These are phyloP conservation scores for Intellagama lesueurii DNA, from an alignment of 2,797 vertebrate species.

Conservation along the genomic window DNA sequence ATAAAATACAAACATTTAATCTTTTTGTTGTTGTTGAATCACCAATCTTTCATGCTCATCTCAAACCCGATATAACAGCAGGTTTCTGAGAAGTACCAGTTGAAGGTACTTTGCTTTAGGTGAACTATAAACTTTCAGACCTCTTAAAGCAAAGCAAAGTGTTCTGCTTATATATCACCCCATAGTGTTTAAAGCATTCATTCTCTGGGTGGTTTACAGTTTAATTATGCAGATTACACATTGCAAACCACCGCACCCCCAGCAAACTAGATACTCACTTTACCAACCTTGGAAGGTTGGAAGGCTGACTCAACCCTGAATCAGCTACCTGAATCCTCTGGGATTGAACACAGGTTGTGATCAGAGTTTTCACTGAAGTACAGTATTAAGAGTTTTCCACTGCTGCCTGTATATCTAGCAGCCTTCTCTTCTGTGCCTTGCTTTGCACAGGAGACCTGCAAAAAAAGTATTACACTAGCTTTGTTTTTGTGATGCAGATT, in stretches of 20 bases:
- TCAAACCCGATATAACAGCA: constrained; percentile 72
- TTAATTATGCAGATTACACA: too few species aligned
- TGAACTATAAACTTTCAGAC: constrained; percentile 75
- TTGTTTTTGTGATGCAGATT: constrained; percentile 34
- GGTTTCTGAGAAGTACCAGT: constrained; percentile 76
- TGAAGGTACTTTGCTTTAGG: constrained; percentile 78
- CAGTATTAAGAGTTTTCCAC: constrained; percentile 61
- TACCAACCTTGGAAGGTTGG: too few species aligned
- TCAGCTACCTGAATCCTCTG: too few species aligned
- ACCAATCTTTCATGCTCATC: constrained; percentile 80
- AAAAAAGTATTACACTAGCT: constrained; percentile 3
- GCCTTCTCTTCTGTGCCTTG: constrained; percentile 73
- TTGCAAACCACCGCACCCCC: too few species aligned
- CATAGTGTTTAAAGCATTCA: too few species aligned
- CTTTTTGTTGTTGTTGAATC: constrained; percentile 71
- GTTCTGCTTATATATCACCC: too few species aligned
- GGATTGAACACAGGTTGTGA: too few species aligned
- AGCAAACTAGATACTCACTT: too few species aligned
- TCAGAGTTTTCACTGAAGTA: too few species aligned
- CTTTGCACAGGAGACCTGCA: constrained; percentile 61
- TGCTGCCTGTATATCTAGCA: constrained; percentile 73
- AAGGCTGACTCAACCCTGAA: too few species aligned
- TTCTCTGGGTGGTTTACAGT: too few species aligned
- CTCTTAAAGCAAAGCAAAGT: constrained; percentile 23
- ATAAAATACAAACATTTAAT: constrained; percentile 79